Conservation (phyloP, 2,797 vertebrate species). For the Naso thynnoides region DNA sequence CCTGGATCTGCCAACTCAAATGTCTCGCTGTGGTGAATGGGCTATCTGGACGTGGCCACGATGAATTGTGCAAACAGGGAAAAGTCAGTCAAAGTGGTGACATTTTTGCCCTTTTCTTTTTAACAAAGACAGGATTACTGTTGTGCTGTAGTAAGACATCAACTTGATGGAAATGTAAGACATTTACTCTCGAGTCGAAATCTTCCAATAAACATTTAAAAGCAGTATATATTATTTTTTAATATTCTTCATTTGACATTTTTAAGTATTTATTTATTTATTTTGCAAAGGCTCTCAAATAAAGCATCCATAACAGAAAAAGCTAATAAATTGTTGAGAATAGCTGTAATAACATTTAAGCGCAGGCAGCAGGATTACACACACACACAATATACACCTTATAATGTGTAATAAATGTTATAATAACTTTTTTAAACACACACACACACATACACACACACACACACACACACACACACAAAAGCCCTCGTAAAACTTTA, state of each 20-base stretch:
- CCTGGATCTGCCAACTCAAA: slow-evolving; percentile 63
- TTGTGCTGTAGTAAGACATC: neutral
- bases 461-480: too few species aligned
- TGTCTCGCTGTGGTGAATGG: slow-evolving; percentile 51
- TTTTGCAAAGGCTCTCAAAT: neutral
- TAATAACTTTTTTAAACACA: too few species aligned
- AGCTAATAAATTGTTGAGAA: neutral
- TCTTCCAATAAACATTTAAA: neutral
- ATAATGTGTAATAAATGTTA: neutral
- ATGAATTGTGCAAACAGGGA: slow-evolving; percentile 51
- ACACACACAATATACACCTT: too few species aligned
- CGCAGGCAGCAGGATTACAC: neutral
- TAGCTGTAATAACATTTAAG: neutral
- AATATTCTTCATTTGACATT: too few species aligned
- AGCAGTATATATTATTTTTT: neutral
- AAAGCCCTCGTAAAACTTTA: too few species aligned
- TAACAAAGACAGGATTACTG: slow-evolving; percentile 21
- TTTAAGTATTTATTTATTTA: neutral
- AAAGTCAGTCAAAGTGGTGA: slow-evolving; percentile 34
- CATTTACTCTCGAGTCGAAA: neutral
- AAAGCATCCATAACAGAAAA: neutral
- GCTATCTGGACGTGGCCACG: slow-evolving; percentile 29
- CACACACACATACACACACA: too few species aligned
- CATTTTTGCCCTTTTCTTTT: slow-evolving; percentile 18
- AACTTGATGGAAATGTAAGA: neutral